phyloP scores from a whole-genome alignment of 2,113 vertebrate species.

The Lophura nycthemera region DNA sequence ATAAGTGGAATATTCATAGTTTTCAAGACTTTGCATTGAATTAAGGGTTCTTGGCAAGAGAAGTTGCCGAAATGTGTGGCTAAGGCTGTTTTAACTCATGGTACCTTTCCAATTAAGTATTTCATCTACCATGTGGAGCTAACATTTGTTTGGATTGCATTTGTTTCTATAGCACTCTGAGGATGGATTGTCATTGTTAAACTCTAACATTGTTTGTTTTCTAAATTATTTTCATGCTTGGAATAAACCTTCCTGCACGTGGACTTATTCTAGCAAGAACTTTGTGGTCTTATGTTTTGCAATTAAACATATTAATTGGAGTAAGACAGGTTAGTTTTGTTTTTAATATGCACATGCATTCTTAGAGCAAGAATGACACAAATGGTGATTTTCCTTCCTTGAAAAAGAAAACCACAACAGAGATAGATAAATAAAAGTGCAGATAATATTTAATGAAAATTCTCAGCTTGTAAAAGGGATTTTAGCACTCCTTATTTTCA shows the following conservation, averaged over 20 bases:
- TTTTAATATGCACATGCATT: background rate
- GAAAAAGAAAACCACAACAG: background rate
- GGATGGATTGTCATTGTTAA: background rate
- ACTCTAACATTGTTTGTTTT: background rate
- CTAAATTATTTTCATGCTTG: background rate
- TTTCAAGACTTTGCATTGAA: conserved; percentile 25
- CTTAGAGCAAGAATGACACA: background rate
- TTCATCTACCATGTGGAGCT: conserved; percentile 18
- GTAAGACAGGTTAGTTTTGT: background rate
- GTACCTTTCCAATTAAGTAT: conserved; percentile 39
- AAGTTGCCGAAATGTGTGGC: conserved; percentile 26
- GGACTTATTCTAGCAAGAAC: background rate
- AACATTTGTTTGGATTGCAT: conserved; percentile 19
- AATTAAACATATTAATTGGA: background rate
- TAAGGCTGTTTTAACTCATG: conserved; percentile 25
- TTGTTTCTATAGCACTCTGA: conserved; percentile 11
- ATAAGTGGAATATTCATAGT: background rate
- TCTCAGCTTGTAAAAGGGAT: background rate
- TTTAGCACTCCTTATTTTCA: background rate
- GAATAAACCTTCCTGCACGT: background rate
- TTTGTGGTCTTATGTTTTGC: background rate
- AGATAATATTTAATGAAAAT: background rate
- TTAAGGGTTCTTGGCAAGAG: conserved; percentile 14
- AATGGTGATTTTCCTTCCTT: background rate
- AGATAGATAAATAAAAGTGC: background rate